phyloP scores from a whole-genome alignment of 2,888 invertebrate species.

The Erebia aethiops region DNA sequence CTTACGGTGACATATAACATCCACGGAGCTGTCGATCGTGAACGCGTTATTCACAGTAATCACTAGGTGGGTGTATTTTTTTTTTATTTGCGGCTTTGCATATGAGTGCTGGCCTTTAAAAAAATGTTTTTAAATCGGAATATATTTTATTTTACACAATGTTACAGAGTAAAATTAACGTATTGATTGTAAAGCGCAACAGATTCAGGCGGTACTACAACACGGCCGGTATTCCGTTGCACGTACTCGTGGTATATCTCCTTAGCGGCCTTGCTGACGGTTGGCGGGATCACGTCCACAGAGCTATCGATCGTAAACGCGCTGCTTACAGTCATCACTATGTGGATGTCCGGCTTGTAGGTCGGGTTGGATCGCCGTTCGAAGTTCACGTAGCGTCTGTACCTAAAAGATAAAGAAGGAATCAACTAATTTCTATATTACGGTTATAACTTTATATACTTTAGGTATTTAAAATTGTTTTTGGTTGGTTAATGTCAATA shows the following conservation, averaged over 20 bases:
- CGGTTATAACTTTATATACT: no score
- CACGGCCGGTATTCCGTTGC: conserved; percentile 77
- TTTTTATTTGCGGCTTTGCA: no score
- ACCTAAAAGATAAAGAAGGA: conserved; percentile 67
- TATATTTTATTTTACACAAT: background rate
- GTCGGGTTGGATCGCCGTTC: conserved; percentile 84
- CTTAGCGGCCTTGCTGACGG: conserved; percentile 83
- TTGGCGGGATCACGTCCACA: conserved; percentile 85
- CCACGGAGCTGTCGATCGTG: conserved; percentile 84
- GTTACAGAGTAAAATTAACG: conserved; percentile 56
- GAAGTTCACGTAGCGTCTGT: conserved; percentile 83
- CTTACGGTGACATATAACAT: no score
- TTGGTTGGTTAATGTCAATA: no score
- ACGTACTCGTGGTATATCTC: conserved; percentile 89
- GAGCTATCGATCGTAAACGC: conserved; percentile 86
- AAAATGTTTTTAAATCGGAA: background rate
- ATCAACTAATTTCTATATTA: background rate
- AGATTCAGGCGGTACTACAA: conserved; percentile 60
- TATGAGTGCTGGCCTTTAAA: no score
- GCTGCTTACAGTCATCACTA: conserved; percentile 84
- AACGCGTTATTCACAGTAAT: conserved; percentile 85
- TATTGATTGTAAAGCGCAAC: conserved; percentile 63
- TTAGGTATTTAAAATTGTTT: no score
- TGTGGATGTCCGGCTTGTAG: conserved; percentile 75
- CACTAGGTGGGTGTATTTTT: conserved; percentile 67